Percentiles rank a stretch among this genome's conserved stretches.
Evolutionary conservation across 2,888 invertebrate species (phyloP).

Genomic region (Sarcophaga caerulescens): DNA sequence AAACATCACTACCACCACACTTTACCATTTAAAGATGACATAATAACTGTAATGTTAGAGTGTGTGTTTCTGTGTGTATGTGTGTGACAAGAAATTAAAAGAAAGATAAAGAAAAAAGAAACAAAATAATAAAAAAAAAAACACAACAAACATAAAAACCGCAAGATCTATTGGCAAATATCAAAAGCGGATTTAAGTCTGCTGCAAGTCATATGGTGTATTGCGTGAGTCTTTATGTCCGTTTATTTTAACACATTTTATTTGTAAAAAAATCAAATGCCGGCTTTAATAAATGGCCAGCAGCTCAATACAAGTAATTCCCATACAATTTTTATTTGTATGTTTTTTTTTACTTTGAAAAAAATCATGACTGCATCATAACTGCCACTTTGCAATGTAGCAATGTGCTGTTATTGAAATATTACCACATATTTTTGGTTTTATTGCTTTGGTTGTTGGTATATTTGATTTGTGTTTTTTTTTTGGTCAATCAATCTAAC

Average conservation of each 20-base stretch:
- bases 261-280: conserved; percentile 7
- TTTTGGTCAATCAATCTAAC: conserved; percentile 18
- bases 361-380: conserved; percentile 51
- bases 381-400: conserved; percentile 48
- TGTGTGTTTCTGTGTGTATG: conserved; percentile 8
- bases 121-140: conserved; percentile 9
- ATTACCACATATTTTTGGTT: conserved; percentile 55
- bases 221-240: conserved; percentile 18
- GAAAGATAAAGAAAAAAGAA: conserved; percentile 1
- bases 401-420: conserved; percentile 55
- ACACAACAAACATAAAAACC: conserved; percentile 19
- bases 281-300: conserved; percentile 48
- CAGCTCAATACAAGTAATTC: conserved; percentile 26
- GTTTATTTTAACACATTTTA: conserved; percentile 36
- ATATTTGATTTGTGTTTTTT: conserved; percentile 22
- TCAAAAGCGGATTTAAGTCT: conserved; percentile 17
- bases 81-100: conserved; percentile 43
- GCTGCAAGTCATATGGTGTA: conserved; percentile 16
- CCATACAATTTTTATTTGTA: conserved; percentile 9
- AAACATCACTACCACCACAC: conserved; percentile 62
- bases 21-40: conserved; percentile 68
- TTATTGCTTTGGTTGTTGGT: conserved; percentile 14
- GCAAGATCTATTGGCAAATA: conserved; percentile 26
- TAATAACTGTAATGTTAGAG: conserved; percentile 52
- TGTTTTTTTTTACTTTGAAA: conserved; percentile 33